A percentile compares a stretch with the other conserved stretches of the same genome.
Conservation (phyloP, 1,140 invertebrate species). For the Asbolus verrucosus region DNA sequence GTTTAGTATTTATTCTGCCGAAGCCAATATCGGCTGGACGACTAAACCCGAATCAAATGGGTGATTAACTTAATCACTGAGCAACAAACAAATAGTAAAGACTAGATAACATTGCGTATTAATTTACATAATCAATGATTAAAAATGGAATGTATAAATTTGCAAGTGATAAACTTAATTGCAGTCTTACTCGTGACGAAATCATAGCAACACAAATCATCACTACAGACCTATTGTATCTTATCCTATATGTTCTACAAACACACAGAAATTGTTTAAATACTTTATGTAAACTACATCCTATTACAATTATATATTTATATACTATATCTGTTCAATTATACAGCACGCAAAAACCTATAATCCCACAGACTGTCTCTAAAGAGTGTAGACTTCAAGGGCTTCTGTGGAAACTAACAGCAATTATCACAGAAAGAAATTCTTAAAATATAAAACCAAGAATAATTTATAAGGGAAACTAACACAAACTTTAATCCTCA, state of each 20-base stretch:
- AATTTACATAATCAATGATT: conserved; percentile 48
- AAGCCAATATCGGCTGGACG: conserved; percentile 51
- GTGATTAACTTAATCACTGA: conserved; percentile 57
- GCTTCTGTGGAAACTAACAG: conserved; percentile 58
- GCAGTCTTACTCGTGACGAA: conserved; percentile 41
- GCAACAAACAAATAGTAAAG: conserved; percentile 55
- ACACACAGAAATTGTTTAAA: conserved; percentile 59
- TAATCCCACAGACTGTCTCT: conserved; percentile 40
- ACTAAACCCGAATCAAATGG: conserved; percentile 56
- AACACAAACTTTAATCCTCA: conserved; percentile 49
- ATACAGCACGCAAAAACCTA: conserved; percentile 50
- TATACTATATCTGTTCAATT: conserved; percentile 51
- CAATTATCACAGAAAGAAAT: conserved; percentile 61
- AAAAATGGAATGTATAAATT: conserved; percentile 53
- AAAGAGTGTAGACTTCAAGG: conserved; percentile 33
- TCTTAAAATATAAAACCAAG: conserved; percentile 55
- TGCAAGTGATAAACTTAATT: conserved; percentile 43
- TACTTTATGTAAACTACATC: conserved; percentile 57
- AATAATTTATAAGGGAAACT: conserved; percentile 46
- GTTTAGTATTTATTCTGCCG: conserved; percentile 59
- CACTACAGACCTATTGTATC: conserved; percentile 54
- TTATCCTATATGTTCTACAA: conserved; percentile 50
- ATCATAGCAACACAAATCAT: conserved; percentile 49
- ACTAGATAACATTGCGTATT: conserved; percentile 58
- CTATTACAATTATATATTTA: conserved; percentile 56